Evolutionary conservation across 2,888 invertebrate species (phyloP).

Genomic region (Phalera bucephala): DNA sequence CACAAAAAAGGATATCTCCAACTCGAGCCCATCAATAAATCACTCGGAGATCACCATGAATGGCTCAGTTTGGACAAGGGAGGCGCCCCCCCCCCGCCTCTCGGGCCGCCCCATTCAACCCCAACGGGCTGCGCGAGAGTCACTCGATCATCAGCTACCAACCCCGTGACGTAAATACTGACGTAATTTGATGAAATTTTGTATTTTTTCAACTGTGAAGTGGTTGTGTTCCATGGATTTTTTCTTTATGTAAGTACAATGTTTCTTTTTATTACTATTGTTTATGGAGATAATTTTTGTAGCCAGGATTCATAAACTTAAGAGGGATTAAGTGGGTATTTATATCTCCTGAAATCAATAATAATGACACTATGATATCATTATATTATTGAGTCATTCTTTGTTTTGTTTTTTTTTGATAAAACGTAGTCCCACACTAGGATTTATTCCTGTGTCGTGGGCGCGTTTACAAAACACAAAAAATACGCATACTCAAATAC

Average conservation of each 20-base stretch:
- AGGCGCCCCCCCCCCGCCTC: slow-evolving; percentile 24
- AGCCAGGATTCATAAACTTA: background rate
- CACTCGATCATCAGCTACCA: slow-evolving; percentile 43
- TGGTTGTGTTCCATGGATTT: background rate
- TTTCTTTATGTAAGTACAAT: slow-evolving; percentile 1
- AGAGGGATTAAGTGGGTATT: too few species aligned
- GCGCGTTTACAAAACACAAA: too few species aligned
- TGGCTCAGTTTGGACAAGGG: slow-evolving; percentile 25
- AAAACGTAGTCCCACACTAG: too few species aligned
- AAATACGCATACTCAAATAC: too few species aligned
- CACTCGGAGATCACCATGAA: slow-evolving; percentile 18
- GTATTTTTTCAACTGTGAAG: background rate
- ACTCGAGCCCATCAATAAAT: slow-evolving; percentile 17
- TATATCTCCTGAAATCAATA: too few species aligned
- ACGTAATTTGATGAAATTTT: slow-evolving; percentile 1
- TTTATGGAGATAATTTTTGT: background rate
- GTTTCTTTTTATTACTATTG: too few species aligned
- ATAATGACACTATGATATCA: too few species aligned
- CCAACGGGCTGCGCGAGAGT: slow-evolving; percentile 54
- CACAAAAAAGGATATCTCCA: too few species aligned
- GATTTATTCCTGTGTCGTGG: too few species aligned
- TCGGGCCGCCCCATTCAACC: slow-evolving; percentile 29
- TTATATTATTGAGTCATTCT: too few species aligned
- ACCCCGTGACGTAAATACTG: slow-evolving; percentile 43
- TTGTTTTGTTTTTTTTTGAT: too few species aligned